A percentile compares a stretch with the other conserved stretches of the same genome.
Conservation (phyloP, 2,113 vertebrate species). For the Tyrannus savana region DNA sequence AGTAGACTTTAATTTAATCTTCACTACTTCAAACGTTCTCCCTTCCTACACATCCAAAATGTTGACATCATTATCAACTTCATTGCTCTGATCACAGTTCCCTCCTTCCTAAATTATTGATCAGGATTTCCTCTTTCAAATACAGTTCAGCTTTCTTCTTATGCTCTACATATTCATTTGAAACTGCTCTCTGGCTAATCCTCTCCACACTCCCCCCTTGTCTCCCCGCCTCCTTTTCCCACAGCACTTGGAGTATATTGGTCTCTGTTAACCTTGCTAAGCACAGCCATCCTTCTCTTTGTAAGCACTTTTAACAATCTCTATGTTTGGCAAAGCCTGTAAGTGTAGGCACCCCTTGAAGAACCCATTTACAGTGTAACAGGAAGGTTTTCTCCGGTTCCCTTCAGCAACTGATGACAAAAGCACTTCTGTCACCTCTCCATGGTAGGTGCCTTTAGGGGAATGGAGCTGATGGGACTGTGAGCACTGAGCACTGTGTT, state of each 20-base stretch:
- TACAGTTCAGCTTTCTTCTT: not conserved
- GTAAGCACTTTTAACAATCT: not conserved
- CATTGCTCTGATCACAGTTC: not conserved
- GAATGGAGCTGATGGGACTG: not conserved
- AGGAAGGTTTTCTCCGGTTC: not conserved
- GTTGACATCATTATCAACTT: not conserved
- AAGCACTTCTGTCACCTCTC: not conserved
- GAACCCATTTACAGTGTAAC: not conserved
- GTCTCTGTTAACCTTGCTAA: not conserved
- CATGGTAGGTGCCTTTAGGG: not conserved
- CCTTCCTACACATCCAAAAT: not conserved
- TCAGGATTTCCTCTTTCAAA: not conserved
- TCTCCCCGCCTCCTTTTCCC: not conserved
- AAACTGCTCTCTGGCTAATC: not conserved
- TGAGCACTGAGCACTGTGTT: not conserved
- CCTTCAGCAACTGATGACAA: not conserved
- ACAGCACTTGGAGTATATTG: not conserved
- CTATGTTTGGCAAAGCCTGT: not conserved
- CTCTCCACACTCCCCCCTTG: not conserved
- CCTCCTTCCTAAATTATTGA: slow-evolving; percentile 13
- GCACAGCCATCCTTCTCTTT: not conserved
- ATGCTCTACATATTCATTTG: not conserved
- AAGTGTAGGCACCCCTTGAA: not conserved
- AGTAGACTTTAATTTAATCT: not conserved
- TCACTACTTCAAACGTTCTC: not conserved